These are phyloP conservation scores for Drosophila koepferae DNA, from an alignment of 2,888 invertebrate genomes.

Conservation along the genomic window DNA sequence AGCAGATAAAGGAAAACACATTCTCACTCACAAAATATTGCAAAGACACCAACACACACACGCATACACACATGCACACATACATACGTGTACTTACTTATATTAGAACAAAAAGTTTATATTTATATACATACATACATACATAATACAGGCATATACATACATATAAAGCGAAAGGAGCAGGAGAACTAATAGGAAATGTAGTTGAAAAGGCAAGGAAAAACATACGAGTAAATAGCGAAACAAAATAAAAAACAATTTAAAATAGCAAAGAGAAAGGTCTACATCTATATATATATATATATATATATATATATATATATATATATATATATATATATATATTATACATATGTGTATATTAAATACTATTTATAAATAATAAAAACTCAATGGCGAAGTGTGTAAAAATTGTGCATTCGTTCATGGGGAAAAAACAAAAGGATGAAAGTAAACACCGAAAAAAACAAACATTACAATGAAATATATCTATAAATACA, in stretches of 20 bases:
- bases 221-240: conserved; percentile 38
- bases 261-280: conserved; percentile 74
- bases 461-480: conserved; percentile 76
- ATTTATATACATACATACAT: conserved; percentile 43
- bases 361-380: conserved; percentile 81
- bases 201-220: conserved; percentile 56
- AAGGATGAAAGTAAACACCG: conserved; percentile 84
- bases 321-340: conserved; percentile 42
- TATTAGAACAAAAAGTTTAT: conserved; percentile 38
- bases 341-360: conserved; percentile 74
- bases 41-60: conserved; percentile 2
- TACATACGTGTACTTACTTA: conserved; percentile 41
- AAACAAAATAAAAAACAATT: conserved; percentile 56
- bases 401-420: conserved; percentile 81
- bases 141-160: conserved; percentile 60
- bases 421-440: conserved; percentile 75
- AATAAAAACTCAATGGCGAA: conserved; percentile 75
- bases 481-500: conserved; percentile 61
- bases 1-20: conserved; percentile 15
- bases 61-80: conserved; percentile 16
- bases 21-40: conserved; percentile 5
- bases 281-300: conserved; percentile 67
- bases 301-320: conserved; percentile 52
- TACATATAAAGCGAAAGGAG: conserved; percentile 50
- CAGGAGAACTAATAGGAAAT: conserved; percentile 64